Conservation (phyloP, 2,797 vertebrate genomes). For the Novumbra hubbsi region DNA sequence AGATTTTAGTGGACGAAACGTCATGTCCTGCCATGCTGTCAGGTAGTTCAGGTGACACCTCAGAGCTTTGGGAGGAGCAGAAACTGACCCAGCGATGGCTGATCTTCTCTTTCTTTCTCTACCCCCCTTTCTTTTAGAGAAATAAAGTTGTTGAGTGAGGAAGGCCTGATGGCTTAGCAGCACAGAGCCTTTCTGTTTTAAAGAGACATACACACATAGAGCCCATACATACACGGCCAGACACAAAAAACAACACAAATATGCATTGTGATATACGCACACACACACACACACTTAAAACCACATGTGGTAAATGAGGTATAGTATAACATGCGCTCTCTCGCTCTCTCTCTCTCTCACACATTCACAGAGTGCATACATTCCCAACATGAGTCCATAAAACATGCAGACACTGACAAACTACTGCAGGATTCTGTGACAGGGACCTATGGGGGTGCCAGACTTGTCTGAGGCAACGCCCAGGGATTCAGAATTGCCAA, state of each 20-base stretch:
- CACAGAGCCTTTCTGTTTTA: neutral
- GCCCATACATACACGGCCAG: neutral
- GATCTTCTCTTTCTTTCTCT: slow-evolving; percentile 26
- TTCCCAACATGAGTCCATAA: neutral
- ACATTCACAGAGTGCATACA: neutral
- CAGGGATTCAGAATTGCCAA: slow-evolving; percentile 55
- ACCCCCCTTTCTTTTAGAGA: slow-evolving; percentile 31
- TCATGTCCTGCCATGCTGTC: neutral
- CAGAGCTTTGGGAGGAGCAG: slow-evolving; percentile 12
- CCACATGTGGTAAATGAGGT: neutral
- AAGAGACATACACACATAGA: neutral
- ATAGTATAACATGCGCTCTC: neutral
- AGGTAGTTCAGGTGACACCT: neutral
- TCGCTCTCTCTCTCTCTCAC: neutral
- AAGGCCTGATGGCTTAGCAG: neutral
- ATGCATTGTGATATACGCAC: neutral
- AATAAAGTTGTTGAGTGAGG: slow-evolving; percentile 37
- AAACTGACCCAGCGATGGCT: slow-evolving; percentile 51
- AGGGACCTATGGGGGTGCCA: neutral
- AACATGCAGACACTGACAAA: slow-evolving; percentile 17
- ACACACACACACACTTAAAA: neutral
- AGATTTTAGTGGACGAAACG: no score
- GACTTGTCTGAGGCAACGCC: slow-evolving; percentile 24
- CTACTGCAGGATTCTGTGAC: slow-evolving; percentile 3
- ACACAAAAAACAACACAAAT: neutral